Evolutionary conservation across 2,797 vertebrate species (phyloP), one percentile per base, ranked within the genome.

Genomic region (Amniataba percoides): DNA sequence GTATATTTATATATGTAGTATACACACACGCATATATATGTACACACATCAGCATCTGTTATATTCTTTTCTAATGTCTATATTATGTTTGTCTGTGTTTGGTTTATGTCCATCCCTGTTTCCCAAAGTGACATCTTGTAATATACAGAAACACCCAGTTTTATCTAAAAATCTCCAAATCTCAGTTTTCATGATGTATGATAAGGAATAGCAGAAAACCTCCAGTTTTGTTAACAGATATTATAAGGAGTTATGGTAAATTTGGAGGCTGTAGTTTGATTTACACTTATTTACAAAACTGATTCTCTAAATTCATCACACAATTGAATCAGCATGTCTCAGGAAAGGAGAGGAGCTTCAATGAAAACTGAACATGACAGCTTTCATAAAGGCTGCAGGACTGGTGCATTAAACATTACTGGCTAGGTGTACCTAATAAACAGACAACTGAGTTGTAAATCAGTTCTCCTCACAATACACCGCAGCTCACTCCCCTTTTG

Each of bases 391-490:
- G 40, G 6, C 2, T 18, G n/a, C 43, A 61, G 23, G 21, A 13
- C 2, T 9, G 31, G 2, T 57, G 43, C 8, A 36, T 46, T n/a
- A 42, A 10, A 9, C 43, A 45, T 40, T 23, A 25, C 36, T 27
- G 25, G 46, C 21, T 14, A 21, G 15, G 12, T 57, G 19, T 48
- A 45, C 15, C 18, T 56, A 48, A 74, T 59, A 16, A 75, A 63
- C 15, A 31, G n/a, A 16, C 15, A n/a, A 18, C 40, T 49, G 5
- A 57, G n/a, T 14, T 66, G 19, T 25, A 25, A 23, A 14, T 4
- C 21, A 69, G 18, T 43, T 76, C 34, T 10, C 65, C 40, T 53
- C 21, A 52, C 31, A 74, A 51, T 77, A 75, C n/a, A 45, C 46
- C 13, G 43, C 21, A 45, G n/a, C 34, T 51, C 21, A 25, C 27